These are phyloP conservation scores for Corvus hawaiiensis DNA, from an alignment of 2,113 vertebrate genomes.

Conservation along the genomic window DNA sequence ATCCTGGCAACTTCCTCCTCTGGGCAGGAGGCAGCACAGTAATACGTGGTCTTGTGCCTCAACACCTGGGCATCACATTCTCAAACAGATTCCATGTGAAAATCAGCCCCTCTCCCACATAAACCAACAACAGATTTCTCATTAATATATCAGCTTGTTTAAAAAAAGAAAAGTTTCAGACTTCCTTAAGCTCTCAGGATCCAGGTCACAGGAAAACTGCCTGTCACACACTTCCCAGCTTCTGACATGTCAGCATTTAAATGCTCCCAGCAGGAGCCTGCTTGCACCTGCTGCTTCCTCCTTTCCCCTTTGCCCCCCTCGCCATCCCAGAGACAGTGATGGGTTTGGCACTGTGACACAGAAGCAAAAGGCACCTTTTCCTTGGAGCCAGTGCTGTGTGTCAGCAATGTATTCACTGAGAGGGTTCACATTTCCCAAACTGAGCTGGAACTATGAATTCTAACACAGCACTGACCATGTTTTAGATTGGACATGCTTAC, in stretches of 20 bases:
- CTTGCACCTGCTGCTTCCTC: not conserved
- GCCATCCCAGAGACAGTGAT: rapidly evolving
- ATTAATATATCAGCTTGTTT: not conserved
- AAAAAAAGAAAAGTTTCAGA: not conserved
- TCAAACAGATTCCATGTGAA: not conserved
- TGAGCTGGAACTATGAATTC: not conserved
- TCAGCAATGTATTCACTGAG: not conserved
- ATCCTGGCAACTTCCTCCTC: not conserved
- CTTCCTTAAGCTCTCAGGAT: not conserved
- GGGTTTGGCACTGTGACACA: not conserved
- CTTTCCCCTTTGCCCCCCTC: not conserved
- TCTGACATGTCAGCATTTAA: not conserved
- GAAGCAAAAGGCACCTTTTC: not conserved
- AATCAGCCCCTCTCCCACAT: not conserved
- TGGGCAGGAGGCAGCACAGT: not conserved
- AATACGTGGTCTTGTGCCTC: not conserved
- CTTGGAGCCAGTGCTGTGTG: not conserved
- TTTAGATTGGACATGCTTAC: not conserved
- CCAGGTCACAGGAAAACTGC: not conserved
- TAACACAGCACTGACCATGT: rapidly evolving
- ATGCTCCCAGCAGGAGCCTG: not conserved
- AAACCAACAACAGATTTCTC: not conserved
- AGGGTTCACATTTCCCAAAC: not conserved
- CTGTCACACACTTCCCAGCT: not conserved
- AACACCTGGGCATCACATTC: not conserved